Base-by-base conservation (phyloP, 1,140 invertebrate genomes). In the Meloidogyne exigua region DNA sequence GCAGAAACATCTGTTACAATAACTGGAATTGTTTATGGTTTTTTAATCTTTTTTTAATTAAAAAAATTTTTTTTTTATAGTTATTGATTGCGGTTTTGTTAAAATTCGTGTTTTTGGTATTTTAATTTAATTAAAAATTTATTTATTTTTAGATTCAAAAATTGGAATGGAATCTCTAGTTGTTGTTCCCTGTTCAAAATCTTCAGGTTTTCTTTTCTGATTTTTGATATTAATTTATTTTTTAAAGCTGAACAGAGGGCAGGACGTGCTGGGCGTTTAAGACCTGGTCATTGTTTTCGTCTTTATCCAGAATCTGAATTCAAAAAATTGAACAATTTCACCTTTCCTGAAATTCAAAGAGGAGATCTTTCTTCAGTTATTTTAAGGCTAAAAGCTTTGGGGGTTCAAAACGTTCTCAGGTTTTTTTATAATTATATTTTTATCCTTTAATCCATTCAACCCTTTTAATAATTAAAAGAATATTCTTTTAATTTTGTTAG, bases 41-140 rank as follows among this genome's bases (percentile, higher is more conserved):
- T 75, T 13, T 21, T 21, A 71, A 32, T 63, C 12, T 23, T 26
- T 12, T 78, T 36, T 23, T 36, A 12, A 76, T 67, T 44, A 28
- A 42, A n/a, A 26, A 74, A 26, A 3, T 28, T 44, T 76, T 28
- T 79, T 63, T 15, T 90, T 42, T 83, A 32, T 3, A 94, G 95
- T 98, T 66, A 91, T 98, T 70, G 96, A 99, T 88, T 92, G 93
- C 89, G 96, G 96, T 1, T 99, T 95, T 89, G 93, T 95, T n/a
- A 99, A 98, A 90, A 88, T 96, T 68, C 92, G 93, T 39, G 95
- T 93, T 90, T 96, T 93, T 86, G 94, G 96, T 57, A 57, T n/a
- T 39, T 39, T 39, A 4, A 9, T 39, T 39, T 39, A 57, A 57
- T n/a, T 57, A 18, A 15, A 44, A 44, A 15, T 39, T 39, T 7